Conservation (phyloP, 2,113 vertebrate species). For the Campylomormyrus numenius region DNA sequence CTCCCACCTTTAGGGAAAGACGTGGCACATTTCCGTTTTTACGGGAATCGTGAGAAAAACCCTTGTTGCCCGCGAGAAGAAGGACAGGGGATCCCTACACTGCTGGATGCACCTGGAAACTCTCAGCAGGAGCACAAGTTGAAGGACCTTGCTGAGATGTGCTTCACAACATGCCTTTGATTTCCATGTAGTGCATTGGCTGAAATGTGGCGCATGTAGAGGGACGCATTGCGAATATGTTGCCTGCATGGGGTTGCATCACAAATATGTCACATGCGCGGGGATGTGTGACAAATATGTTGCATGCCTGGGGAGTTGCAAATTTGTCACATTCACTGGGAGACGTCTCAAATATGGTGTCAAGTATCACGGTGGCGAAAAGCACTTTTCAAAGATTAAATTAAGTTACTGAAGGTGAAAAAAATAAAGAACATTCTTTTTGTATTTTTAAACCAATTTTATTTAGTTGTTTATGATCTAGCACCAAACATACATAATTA, state of each 20-base stretch:
- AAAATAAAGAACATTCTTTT: neutral
- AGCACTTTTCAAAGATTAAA: neutral
- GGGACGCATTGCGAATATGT: neutral
- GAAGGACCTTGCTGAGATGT: neutral
- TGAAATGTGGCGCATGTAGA: neutral
- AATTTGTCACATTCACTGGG: neutral
- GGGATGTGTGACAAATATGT: neutral
- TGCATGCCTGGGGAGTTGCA: neutral
- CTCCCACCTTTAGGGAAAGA: neutral
- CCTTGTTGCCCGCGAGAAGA: neutral
- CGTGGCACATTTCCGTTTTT: neutral
- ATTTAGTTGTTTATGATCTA: neutral
- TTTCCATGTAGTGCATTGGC: neutral
- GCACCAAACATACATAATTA: neutral
- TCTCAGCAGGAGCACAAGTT: neutral
- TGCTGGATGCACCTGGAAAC: neutral
- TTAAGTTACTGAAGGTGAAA: neutral
- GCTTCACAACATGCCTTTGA: neutral
- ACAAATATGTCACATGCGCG: neutral
- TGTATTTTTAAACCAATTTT: neutral
- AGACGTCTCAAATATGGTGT: neutral
- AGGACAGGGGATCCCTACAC: neutral
- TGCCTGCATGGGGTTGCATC: neutral
- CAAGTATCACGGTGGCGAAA: neutral
- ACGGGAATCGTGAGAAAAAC: neutral